Evolutionary conservation across 2,888 invertebrate species (phyloP), one percentile per base, ranked within the genome.

Genomic region (Chalcis sispes): DNA sequence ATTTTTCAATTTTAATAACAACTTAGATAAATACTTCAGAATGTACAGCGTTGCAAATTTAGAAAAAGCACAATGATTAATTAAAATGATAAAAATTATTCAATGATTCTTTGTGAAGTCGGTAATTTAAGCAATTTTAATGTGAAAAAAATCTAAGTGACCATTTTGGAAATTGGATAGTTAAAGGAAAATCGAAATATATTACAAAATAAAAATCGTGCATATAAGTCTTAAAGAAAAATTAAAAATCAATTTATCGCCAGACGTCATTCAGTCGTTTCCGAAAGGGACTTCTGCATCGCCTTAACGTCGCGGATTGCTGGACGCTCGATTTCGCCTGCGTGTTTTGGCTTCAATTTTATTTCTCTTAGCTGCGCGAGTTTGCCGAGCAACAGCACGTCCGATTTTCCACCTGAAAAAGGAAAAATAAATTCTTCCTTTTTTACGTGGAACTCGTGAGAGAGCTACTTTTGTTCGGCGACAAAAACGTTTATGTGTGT

Each of bases 201-300:
- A 59, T 42, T 69, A 32, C 46, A 58, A 69, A 32, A 32, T 20
- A 7, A 23, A 48, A 32, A 23, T 3, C 25, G 27, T 59, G 42
- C 42, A 40, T 5, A 40, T 61, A 61, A 71, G 40, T 58, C 32
- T 69, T 20, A 48, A 61, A 25, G 15, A 42, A 32, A 15, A 46
- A 52, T 23, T 25, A 27, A 15, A 52, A 42, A 54, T 54, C 20
- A 25, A 23, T 25, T 46, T 56, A 64, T 64, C 52, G 69, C 13
- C 32, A 36, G 56, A 46, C 64, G 42, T 50, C 46, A 59, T 52
- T 65, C 42, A 52, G 65, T 71, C 65, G 61, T 67, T 65, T 66
- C 59, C 32, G 18, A 32, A 36, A 36, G 64, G 48, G 61, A 76
- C 61, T 67, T 62, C 62, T 52, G 56, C 67, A 66, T 72, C 76